Evolutionary conservation across 2,888 invertebrate genomes (phyloP), one percentile per base, ranked within the genome.

Genomic region (Buathra laborator): DNA sequence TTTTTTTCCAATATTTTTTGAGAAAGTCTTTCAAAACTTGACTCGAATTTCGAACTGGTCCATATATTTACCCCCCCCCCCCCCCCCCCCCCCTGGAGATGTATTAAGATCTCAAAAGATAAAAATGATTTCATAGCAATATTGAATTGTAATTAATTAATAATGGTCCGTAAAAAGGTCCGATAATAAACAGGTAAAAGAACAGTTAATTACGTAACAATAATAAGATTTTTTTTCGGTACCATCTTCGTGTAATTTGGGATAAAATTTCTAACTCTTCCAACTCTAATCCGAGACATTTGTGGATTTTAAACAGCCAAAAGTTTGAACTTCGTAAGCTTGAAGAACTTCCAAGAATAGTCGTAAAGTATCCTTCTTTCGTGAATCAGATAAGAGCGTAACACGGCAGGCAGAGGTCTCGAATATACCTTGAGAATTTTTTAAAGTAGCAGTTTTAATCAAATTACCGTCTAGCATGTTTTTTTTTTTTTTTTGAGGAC

Each of bases 361-460:
- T 67, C 78, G 59, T 46, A 29, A 46, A 75, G 48, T 64, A 67
- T 59, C 32, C 19, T 44, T 46, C 32, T 70, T 81, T 81, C 64
- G 48, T 32, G 29, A 66, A 85, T 82, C 81, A 71, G 81, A 79
- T 85, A 82, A 70, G 59, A 29, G 44, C 77, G 19, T 19, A 66
- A 12, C 14, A 64, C 48, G 64, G 70, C 64, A n/a, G 66, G 32
- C n/a, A 48, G 66, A 43, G 43, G 16, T 67, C 59, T 59, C 62
- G 53, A 53, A 85, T 85, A 82, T 76, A 72, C 70, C 82, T 77
- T 66, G 46, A 56, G n/a, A 76, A 85, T 85, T 79, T 76, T 75
- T 67, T 59, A 75, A 72, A 76, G 32, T 48, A 79, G 85, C 79
- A 32, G 24, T 79, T 75, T 67, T 51, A 32, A 75, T 76, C 75